Base-by-base conservation (phyloP, 1,140 invertebrate genomes). In the Drosophila pachea region DNA sequence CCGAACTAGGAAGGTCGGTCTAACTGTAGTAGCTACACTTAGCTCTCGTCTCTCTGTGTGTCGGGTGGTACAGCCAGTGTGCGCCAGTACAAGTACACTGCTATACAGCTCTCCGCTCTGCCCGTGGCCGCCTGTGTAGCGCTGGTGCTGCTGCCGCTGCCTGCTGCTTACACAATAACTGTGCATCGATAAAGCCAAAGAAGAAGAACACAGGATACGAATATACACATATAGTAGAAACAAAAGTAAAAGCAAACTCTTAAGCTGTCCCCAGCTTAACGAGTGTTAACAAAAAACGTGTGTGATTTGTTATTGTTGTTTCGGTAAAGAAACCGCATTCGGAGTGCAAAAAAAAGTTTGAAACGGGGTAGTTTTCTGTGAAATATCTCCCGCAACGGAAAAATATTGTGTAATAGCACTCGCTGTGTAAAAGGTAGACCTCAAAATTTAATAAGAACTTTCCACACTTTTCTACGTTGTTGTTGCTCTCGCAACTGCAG, bases 1-100 rank as follows among this genome's bases (percentile, higher is more conserved):
- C 79, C 77, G 79, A 86, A 88, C 87, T 82, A 68, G 84, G 84
- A 88, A 88, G 78, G 79, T 81, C 79, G 83, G 87, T 87, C 77
- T 81, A 78, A 86, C 74, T 78, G 81, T 83, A 76, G 82, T 74
- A 86, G 73, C 82, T 73, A 79, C 38, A 62, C 36, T 70, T 76
- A 78, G 74, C 68, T 83, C 87, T 88, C 87, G 87, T 88, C 75
- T 81, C 67, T 84, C 78, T 67, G 45, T 47, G 45, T 47, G 69
- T 81, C 81, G 81, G 81, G 76, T 84, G 79, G 78, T 84, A 84
- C 79, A 84, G 71, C 71, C 61, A 76, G 74, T 75, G 73, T 75
- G 70, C 74, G 70, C 71, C 67, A 76, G 71, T 73, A 76, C 74
- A 65, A 70, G 81, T 79, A 84, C 79, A 84, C 79, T 86, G 79